A percentile compares a stretch with the other conserved stretches of the same genome.
phyloP scores from a whole-genome alignment of 1,140 invertebrate genomes.

The Littorina saxatilis region DNA sequence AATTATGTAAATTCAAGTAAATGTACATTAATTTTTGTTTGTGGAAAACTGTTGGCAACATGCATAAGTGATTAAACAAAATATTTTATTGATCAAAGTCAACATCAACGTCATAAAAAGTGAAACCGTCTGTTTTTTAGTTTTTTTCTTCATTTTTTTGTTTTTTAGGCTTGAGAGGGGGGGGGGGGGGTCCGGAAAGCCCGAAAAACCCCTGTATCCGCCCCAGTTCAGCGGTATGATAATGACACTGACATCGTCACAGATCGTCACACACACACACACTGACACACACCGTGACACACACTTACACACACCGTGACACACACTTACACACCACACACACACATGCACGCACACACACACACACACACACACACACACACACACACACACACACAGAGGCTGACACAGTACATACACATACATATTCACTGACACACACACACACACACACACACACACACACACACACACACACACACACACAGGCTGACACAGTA shows the following conservation, averaged over 20 bases:
- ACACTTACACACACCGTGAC: background rate
- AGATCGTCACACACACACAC: background rate
- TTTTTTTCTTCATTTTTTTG: too few relatives aligned
- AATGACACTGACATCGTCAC: background rate
- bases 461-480: background rate
- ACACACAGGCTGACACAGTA: background rate
- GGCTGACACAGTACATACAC: background rate
- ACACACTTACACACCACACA: slow-evolving; percentile 11
- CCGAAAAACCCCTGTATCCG: too few relatives aligned
- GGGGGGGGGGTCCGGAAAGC: too few relatives aligned
- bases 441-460: slow-evolving; percentile 2
- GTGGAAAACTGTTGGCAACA: too few relatives aligned
- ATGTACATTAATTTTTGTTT: too few relatives aligned
- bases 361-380: slow-evolving; percentile 16
- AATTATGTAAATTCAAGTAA: too few relatives aligned
- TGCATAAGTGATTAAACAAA: too few relatives aligned
- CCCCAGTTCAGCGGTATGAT: background rate
- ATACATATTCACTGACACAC: slow-evolving; percentile 13
- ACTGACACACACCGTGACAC: background rate
- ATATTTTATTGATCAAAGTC: too few relatives aligned
- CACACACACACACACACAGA: slow-evolving; percentile 12
- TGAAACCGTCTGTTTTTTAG: too few relatives aligned
- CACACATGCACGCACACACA: slow-evolving; percentile 10
- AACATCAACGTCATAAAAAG: too few relatives aligned
- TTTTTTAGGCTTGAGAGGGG: too few relatives aligned